phyloP scores from a whole-genome alignment of 2,797 vertebrate species.

The Acomys russatus region DNA sequence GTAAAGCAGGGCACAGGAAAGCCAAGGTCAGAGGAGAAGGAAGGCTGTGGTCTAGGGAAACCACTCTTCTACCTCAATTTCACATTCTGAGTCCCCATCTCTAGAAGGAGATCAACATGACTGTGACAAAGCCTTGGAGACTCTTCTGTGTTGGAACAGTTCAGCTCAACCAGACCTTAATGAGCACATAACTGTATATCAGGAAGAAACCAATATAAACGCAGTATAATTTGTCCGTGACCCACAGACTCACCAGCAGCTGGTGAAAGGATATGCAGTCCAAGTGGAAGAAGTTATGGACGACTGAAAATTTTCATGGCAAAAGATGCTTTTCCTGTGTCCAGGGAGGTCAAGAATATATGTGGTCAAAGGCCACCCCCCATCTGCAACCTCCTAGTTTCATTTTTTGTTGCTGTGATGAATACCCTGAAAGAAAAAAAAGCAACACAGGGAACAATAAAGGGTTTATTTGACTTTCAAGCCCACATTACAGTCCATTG shows the following conservation, averaged over 20 bases:
- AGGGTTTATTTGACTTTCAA: background rate
- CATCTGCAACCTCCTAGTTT: background rate
- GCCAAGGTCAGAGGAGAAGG: background rate
- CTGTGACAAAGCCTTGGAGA: background rate
- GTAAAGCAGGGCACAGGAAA: background rate
- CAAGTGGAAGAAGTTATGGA: background rate
- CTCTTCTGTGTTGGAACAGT: too few species aligned
- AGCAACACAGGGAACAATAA: background rate
- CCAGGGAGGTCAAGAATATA: background rate
- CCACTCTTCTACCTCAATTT: background rate
- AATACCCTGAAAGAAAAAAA: background rate
- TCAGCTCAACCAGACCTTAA: background rate
- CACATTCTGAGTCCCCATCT: background rate
- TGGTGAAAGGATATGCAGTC: background rate
- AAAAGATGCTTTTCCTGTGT: fast-evolving
- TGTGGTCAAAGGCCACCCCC: too few species aligned
- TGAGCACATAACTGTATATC: background rate
- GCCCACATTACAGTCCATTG: background rate
- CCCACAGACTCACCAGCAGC: background rate
- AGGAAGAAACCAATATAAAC: background rate
- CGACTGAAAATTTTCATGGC: background rate
- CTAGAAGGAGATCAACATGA: background rate
- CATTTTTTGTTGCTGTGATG: background rate
- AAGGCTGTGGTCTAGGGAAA: fast-evolving
- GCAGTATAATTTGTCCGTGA: background rate